Evolutionary conservation across 2,113 vertebrate species (phyloP).

Genomic region (Benitochromis conjunctus): DNA sequence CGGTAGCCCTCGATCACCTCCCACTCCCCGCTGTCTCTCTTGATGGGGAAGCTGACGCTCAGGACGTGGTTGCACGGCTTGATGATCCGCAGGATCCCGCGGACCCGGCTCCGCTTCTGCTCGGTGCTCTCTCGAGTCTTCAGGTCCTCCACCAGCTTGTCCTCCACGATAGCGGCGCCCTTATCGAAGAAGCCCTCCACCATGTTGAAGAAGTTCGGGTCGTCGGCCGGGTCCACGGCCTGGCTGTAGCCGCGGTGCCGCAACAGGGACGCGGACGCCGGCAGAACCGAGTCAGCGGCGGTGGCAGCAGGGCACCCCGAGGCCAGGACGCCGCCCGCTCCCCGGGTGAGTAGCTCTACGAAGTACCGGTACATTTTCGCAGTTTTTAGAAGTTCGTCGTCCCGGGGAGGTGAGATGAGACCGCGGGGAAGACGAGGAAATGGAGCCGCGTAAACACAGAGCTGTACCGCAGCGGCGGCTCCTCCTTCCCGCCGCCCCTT

Average conservation of each 20-base stretch:
- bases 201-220: conserved; percentile 96
- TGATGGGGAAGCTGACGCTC: conserved; percentile 93
- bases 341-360: conserved; percentile 77
- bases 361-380: conserved; percentile 80
- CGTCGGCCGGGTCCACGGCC: conserved; percentile 73
- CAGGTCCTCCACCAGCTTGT: conserved; percentile 91
- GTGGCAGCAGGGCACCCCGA: conserved; percentile 17
- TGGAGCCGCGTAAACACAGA: background rate
- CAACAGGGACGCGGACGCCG: conserved; percentile 40
- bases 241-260: conserved; percentile 81
- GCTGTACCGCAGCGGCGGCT: background rate
- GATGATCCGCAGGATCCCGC: conserved; percentile 95
- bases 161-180: conserved; percentile 89
- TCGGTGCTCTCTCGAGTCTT: conserved; percentile 85
- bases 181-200: conserved; percentile 96
- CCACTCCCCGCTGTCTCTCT: conserved; percentile 94
- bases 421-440: background rate
- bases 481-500: conserved; percentile 43
- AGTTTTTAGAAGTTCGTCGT: background rate
- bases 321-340: conserved; percentile 55
- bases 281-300: conserved; percentile 32
- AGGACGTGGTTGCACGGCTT: conserved; percentile 98
- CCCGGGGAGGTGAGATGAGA: background rate
- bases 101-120: conserved; percentile 88
- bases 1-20: conserved; percentile 95